Percentiles rank a stretch among this genome's conserved stretches.
Conservation (phyloP, 2,888 invertebrate genomes). For the Mylabris sibirica region DNA sequence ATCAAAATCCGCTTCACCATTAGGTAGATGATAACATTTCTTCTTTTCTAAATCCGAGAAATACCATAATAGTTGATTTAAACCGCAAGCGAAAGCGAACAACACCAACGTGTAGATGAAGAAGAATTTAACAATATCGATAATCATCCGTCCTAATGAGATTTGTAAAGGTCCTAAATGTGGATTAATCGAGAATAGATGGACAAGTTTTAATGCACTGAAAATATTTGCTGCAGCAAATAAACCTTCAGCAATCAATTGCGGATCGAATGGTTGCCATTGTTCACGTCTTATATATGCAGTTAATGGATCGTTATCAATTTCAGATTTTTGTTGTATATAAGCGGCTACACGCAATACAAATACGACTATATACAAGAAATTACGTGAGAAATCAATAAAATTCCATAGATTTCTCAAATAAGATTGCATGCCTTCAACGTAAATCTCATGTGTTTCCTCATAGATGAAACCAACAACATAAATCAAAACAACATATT, state of each 20-base stretch:
- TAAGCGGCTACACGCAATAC: slow-evolving; percentile 76
- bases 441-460: slow-evolving; percentile 90
- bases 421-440: slow-evolving; percentile 86
- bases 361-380: slow-evolving; percentile 79
- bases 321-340: slow-evolving; percentile 76
- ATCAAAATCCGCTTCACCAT: slow-evolving; percentile 83
- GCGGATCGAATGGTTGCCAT: slow-evolving; percentile 94
- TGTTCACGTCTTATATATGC: slow-evolving; percentile 82
- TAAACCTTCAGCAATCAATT: slow-evolving; percentile 89
- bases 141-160: slow-evolving; percentile 91
- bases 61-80: slow-evolving; percentile 93
- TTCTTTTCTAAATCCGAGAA: slow-evolving; percentile 88
- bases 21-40: slow-evolving; percentile 81
- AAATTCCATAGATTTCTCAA: slow-evolving; percentile 96
- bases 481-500: slow-evolving; percentile 83
- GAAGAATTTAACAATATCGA: slow-evolving; percentile 96
- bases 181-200: slow-evolving; percentile 96
- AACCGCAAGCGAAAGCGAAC: slow-evolving; percentile 95
- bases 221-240: slow-evolving; percentile 96
- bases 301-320: slow-evolving; percentile 70
- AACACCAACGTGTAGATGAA: slow-evolving; percentile 92
- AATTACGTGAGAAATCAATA: slow-evolving; percentile 92
- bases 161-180: slow-evolving; percentile 94
- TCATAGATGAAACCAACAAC: slow-evolving; percentile 92
- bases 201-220: slow-evolving; percentile 92